Conservation (phyloP, 2,797 vertebrate species). For the Menidia menidia region DNA sequence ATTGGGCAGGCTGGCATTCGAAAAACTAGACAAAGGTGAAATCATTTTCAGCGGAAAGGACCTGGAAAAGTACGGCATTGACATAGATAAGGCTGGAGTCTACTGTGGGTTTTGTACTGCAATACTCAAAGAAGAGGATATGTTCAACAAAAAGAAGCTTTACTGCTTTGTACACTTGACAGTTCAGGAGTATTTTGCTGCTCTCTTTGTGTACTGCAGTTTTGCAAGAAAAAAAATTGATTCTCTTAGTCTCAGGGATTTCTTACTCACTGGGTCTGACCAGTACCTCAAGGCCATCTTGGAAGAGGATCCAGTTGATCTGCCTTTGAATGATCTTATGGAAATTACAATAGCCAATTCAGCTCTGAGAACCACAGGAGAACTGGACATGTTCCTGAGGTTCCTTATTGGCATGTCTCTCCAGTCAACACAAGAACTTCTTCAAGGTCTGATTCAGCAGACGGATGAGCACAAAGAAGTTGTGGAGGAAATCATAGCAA, state of each 20-base stretch:
- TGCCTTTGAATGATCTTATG: slow-evolving; percentile 36
- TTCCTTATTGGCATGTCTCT: slow-evolving; percentile 48
- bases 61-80: slow-evolving; percentile 27
- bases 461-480: neutral
- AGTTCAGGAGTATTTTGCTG: slow-evolving; percentile 66
- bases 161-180: slow-evolving; percentile 68
- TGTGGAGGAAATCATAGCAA: slow-evolving; percentile 13
- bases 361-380: slow-evolving; percentile 3
- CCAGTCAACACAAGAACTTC: neutral
- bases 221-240: slow-evolving; percentile 13
- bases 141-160: slow-evolving; percentile 35
- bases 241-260: slow-evolving; percentile 35
- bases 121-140: slow-evolving; percentile 41
- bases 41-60: slow-evolving; percentile 34
- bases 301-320: slow-evolving; percentile 22
- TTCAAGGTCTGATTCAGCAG: slow-evolving; percentile 33
- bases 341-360: slow-evolving; percentile 38
- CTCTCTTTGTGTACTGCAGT: slow-evolving; percentile 53
- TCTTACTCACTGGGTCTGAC: slow-evolving; percentile 17
- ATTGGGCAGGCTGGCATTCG: slow-evolving; percentile 56
- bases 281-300: slow-evolving; percentile 9
- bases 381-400: slow-evolving; percentile 49
- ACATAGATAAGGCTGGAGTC: slow-evolving; percentile 31
- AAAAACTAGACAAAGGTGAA: slow-evolving; percentile 19
- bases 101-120: slow-evolving; percentile 54